A percentile compares a stretch with the other conserved stretches of the same genome.
Conservation (phyloP, 1,140 invertebrate genomes). For the Nilaparvata lugens region DNA sequence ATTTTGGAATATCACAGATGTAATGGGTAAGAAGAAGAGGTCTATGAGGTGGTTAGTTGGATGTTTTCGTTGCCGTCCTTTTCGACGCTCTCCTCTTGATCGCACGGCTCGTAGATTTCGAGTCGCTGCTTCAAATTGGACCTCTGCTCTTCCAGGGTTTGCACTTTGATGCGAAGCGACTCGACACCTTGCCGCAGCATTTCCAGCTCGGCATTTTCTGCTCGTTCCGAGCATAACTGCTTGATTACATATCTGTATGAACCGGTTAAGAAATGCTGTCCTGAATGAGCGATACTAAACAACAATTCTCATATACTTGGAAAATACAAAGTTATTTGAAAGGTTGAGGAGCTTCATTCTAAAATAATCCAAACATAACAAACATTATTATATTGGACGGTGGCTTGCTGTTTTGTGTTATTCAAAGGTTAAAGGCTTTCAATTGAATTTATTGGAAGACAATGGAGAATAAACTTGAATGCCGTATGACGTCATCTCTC, state of each 20-base stretch:
- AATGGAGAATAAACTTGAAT: no score
- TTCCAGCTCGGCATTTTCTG: constrained; percentile 3
- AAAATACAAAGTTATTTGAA: no score
- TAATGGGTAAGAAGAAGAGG: no score
- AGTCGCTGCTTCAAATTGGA: constrained; percentile 9
- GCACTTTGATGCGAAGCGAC: not conserved
- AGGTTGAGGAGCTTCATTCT: no score
- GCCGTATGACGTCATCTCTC: no score
- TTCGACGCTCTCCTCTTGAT: not conserved
- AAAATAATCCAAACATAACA: no score
- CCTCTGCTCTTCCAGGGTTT: constrained; percentile 2
- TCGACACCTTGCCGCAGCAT: constrained; percentile 1
- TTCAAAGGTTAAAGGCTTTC: no score
- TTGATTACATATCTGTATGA: constrained; percentile 5
- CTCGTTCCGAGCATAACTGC: not conserved
- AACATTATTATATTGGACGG: no score
- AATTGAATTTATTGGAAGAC: no score
- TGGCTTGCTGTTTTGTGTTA: no score
- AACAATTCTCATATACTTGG: no score
- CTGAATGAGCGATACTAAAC: not conserved
- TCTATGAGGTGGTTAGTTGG: not conserved
- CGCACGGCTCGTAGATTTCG: constrained; percentile 4
- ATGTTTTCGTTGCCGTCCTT: not conserved
- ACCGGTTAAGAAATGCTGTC: not conserved
- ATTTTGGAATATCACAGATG: no score